Evolutionary conservation across 2,888 invertebrate species (phyloP), one percentile per base, ranked within the genome.

Genomic region (Blastobasis adustella): DNA sequence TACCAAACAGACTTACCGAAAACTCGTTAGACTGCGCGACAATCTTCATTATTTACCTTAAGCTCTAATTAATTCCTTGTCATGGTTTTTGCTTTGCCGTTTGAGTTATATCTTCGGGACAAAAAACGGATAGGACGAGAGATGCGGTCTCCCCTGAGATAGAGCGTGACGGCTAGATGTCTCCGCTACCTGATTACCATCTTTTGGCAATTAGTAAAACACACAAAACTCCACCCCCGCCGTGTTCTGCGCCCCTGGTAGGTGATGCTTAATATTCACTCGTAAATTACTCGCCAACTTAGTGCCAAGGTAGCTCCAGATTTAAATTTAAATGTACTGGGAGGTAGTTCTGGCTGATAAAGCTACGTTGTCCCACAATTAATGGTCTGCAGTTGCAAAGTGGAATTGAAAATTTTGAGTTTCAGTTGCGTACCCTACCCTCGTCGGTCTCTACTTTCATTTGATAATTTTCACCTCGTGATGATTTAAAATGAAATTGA

Each of bases 191-290:
- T 84, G 88, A 89, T 89, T 89, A 89, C 82, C 90, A 90, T 90
- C 89, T 89, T 90, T 89, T 88, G 77, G 89, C 89, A 89, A 90
- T 90, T 90, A 90, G 90, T 90, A 90, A 90, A 90, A 90, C 89
- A 90, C 86, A 90, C 89, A 89, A 89, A 90, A 90, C 90, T 90
- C 90, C 89, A 84, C 89, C 89, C 88, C 82, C 81, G 80, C 78
- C 84, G 70, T 89, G 87, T 87, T 82, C 82, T 78, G 78, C 63
- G 75, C 82, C 85, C 84, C 83, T 82, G 86, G 86, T 84, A 86
- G 85, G 86, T 87, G 85, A 88, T 84, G 73, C 78, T 87, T 84
- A 85, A 81, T 87, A 86, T 85, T 84, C 86, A 70, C 69, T 79
- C 81, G 85, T 87, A 86, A 88, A 88, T 88, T 87, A 86, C 82